These are phyloP conservation scores for Sminthurinus signatus DNA, from an alignment of 1,140 invertebrate species.

Conservation along the genomic window DNA sequence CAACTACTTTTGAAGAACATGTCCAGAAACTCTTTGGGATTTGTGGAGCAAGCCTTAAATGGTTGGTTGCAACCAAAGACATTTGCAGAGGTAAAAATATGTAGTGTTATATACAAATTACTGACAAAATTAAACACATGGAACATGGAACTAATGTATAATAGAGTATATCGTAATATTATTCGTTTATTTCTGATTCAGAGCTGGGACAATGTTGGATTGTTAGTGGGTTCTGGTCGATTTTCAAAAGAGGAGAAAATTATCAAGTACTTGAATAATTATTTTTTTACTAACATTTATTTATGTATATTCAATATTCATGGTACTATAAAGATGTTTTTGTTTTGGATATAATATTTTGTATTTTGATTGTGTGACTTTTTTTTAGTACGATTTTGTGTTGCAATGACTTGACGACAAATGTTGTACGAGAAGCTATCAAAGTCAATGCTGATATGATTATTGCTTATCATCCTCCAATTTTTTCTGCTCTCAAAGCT, in stretches of 20 bases:
- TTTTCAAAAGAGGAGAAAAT: conserved; percentile 45
- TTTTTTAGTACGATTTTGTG: conserved; percentile 70
- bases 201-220: conserved; percentile 90
- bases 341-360: no score
- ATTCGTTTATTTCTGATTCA: no score
- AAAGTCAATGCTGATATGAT: conserved; percentile 64
- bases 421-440: conserved; percentile 78
- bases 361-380: no score
- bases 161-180: not conserved
- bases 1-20: not conserved
- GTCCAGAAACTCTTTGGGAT: conserved; percentile 11
- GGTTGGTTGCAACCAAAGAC: conserved; percentile 28
- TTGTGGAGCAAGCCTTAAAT: conserved; percentile 21
- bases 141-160: no score
- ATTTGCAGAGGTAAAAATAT: conserved; percentile 15
- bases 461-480: conserved; percentile 91
- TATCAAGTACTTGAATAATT: no score
- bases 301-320: no score
- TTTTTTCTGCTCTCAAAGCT: conserved; percentile 76
- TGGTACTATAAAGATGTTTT: no score
- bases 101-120: no score
- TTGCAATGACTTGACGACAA: conserved; percentile 92
- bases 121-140: no score
- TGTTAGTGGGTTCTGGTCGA: conserved; percentile 64
- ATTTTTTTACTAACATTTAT: no score